Percentiles rank a stretch among this genome's conserved stretches.
phyloP scores from a whole-genome alignment of 2,113 vertebrate species.

The Dromiciops gliroides region DNA sequence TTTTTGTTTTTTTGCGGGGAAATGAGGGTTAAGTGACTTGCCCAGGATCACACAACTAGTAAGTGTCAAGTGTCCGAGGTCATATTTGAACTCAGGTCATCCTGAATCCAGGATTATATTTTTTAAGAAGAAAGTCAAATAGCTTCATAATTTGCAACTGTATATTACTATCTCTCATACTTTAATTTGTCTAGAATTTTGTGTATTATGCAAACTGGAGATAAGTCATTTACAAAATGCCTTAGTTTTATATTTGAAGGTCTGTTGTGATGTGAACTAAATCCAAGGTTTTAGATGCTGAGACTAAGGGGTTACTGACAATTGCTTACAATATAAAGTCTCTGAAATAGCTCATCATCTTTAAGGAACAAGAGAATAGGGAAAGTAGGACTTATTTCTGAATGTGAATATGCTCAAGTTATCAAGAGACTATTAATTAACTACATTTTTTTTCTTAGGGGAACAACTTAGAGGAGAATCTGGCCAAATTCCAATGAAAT shows the following conservation, averaged over 20 bases:
- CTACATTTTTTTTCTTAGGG: slow-evolving; percentile 1
- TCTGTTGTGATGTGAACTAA: slow-evolving; percentile 72
- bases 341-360: slow-evolving; percentile 8
- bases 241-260: slow-evolving; percentile 62
- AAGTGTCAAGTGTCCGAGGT: background rate
- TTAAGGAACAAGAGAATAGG: background rate
- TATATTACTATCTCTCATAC: slow-evolving; percentile 78
- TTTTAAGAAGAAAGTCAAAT: slow-evolving; percentile 61
- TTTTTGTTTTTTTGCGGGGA: too few species aligned
- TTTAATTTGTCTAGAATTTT: slow-evolving; percentile 81
- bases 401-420: background rate
- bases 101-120: slow-evolving; percentile 43
- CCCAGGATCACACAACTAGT: background rate
- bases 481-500: too few species aligned
- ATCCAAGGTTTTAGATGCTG: slow-evolving; percentile 43
- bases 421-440: slow-evolving; percentile 9
- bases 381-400: background rate
- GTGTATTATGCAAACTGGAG: slow-evolving; percentile 72
- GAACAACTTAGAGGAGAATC: background rate
- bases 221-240: slow-evolving; percentile 72
- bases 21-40: too few species aligned
- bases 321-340: background rate
- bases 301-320: slow-evolving; percentile 41
- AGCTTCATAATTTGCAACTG: slow-evolving; percentile 79
- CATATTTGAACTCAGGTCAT: slow-evolving; percentile 32